A percentile compares a stretch with the other conserved stretches of the same genome.
These are phyloP conservation scores for Rhogogaster chlorosoma DNA, from an alignment of 2,888 invertebrate species.

Conservation along the genomic window DNA sequence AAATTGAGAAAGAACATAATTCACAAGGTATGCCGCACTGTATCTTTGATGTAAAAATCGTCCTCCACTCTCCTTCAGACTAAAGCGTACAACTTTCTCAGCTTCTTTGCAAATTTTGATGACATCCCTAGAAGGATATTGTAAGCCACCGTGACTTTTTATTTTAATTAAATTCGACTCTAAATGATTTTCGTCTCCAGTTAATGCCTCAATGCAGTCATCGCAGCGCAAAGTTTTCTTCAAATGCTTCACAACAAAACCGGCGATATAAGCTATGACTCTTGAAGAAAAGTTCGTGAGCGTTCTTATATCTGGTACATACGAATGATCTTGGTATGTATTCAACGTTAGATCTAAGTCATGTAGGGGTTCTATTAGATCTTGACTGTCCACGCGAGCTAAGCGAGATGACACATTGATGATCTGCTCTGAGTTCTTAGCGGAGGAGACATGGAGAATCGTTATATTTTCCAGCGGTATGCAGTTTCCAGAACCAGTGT, in stretches of 20 bases:
- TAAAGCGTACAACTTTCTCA: constrained; percentile 21
- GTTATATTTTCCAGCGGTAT: constrained; percentile 10
- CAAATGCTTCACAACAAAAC: constrained; percentile 1
- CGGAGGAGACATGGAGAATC: constrained; percentile 2
- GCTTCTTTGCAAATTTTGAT: background rate
- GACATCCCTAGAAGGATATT: background rate
- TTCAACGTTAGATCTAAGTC: background rate
- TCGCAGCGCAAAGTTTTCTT: background rate
- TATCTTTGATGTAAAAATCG: background rate
- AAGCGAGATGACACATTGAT: background rate
- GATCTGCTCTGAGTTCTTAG: background rate
- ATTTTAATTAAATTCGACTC: background rate
- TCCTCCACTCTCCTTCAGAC: constrained; percentile 23
- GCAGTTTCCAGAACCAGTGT: background rate
- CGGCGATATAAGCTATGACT: background rate
- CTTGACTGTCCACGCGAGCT: background rate
- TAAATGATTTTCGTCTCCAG: background rate
- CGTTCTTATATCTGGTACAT: background rate
- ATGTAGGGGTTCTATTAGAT: background rate
- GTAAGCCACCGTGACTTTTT: background rate
- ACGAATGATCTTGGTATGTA: background rate
- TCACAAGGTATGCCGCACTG: background rate
- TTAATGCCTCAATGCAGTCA: background rate
- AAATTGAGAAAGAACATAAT: background rate
- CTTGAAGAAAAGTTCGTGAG: background rate